A percentile compares a stretch with the other conserved stretches of the same genome.
These are phyloP conservation scores for Rhabditoides inermis DNA, from an alignment of 2,888 invertebrate genomes.

Conservation along the genomic window DNA sequence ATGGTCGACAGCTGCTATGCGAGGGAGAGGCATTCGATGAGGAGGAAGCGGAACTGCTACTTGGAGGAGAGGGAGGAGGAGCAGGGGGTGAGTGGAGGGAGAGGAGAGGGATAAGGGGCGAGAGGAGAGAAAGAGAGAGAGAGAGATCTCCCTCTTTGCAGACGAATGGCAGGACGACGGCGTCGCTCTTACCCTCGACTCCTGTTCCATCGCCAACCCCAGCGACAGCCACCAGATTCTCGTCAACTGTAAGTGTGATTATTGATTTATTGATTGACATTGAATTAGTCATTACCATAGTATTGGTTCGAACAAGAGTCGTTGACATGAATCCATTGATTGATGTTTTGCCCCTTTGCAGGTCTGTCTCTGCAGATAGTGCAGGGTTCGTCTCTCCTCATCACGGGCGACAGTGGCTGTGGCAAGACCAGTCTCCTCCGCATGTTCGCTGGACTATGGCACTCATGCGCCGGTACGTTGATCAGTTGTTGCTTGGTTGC, in stretches of 20 bases:
- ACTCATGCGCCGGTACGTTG: constrained; percentile 59
- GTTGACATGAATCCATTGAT: background rate
- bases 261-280: background rate
- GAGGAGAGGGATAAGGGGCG: background rate
- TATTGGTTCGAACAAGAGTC: background rate
- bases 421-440: constrained; percentile 83
- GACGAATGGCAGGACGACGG: constrained; percentile 45
- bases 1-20: constrained; percentile 43
- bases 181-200: constrained; percentile 44
- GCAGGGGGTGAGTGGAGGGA: background rate
- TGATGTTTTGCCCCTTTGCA: constrained; percentile 27
- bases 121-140: constrained; percentile 3
- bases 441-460: constrained; percentile 88
- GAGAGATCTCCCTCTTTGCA: too few relatives aligned
- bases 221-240: constrained; percentile 33
- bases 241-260: constrained; percentile 26
- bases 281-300: background rate
- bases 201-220: constrained; percentile 38
- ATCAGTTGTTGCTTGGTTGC: background rate
- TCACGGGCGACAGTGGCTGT: constrained; percentile 90
- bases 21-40: constrained; percentile 27
- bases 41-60: too few relatives aligned
- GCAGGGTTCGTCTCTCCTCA: constrained; percentile 63
- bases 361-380: constrained; percentile 56
- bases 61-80: constrained; percentile 2